phyloP scores from a whole-genome alignment of 2,113 vertebrate genomes.

The Budorcas taxicolor region DNA sequence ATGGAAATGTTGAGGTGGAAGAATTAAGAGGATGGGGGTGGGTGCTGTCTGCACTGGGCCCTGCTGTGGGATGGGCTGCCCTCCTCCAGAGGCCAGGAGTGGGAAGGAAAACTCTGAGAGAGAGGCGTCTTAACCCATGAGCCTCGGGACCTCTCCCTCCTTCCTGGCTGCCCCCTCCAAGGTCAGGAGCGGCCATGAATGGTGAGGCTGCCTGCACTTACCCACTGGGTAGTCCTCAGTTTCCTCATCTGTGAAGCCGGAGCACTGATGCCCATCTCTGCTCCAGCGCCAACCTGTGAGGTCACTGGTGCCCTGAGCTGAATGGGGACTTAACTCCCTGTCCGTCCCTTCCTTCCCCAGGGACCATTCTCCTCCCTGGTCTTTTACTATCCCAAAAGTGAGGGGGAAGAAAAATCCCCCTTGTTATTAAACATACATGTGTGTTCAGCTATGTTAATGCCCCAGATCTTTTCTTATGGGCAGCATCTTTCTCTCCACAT shows the following conservation, averaged over 20 bases:
- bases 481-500: not conserved
- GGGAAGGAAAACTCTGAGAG: not conserved
- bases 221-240: rapidly evolving
- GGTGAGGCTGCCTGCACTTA: not conserved
- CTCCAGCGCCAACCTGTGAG: not conserved
- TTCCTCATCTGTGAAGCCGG: not conserved
- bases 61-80: not conserved
- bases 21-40: not conserved
- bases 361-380: not conserved
- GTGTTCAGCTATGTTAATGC: not conserved
- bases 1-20: not conserved
- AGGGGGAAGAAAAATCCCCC: not conserved
- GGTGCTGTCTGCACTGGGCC: not conserved
- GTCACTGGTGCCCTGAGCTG: not conserved
- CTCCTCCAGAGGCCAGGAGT: not conserved
- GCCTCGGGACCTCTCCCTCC: not conserved
- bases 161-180: not conserved
- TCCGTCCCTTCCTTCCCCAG: not conserved
- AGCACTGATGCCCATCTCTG: not conserved
- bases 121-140: not conserved
- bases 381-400: not conserved
- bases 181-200: not conserved
- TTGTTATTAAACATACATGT: not conserved
- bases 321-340: not conserved
- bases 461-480: not conserved